Conservation (phyloP, 1,140 invertebrate genomes). For the Bombus vancouverensis region DNA sequence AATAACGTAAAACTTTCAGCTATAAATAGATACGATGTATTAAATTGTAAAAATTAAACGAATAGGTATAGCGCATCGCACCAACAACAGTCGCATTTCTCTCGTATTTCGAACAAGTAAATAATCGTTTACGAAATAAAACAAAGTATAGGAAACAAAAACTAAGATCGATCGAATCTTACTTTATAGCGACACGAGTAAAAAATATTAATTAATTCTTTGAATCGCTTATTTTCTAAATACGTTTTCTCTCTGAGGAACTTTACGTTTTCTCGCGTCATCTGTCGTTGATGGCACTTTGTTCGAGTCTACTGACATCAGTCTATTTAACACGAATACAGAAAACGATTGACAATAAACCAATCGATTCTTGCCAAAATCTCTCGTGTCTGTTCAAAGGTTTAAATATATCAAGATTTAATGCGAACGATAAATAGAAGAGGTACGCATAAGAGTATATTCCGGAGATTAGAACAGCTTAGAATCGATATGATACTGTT, state of each 20-base stretch:
- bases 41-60: conserved; percentile 17
- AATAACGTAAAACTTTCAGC: conserved; percentile 29
- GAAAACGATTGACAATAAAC: background rate
- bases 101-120: background rate
- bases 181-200: background rate
- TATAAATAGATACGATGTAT: conserved; percentile 44
- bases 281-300: conserved; percentile 45
- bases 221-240: conserved; percentile 30
- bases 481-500: background rate
- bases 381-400: conserved; percentile 9
- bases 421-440: background rate
- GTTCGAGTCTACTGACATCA: conserved; percentile 31
- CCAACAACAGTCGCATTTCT: conserved; percentile 24
- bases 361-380: conserved; percentile 1
- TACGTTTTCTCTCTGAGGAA: conserved; percentile 28
- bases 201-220: background rate
- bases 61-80: background rate
- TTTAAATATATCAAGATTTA: conserved; percentile 12
- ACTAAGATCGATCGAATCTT: conserved; percentile 1
- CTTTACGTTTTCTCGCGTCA: conserved; percentile 35
- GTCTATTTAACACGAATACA: conserved; percentile 27
- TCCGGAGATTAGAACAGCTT: background rate
- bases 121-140: background rate
- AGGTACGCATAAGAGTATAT: conserved; percentile 2
- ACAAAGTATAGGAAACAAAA: background rate